Conservation (phyloP, 1,140 invertebrate species). For the Lordiphosa stackelbergi region DNA sequence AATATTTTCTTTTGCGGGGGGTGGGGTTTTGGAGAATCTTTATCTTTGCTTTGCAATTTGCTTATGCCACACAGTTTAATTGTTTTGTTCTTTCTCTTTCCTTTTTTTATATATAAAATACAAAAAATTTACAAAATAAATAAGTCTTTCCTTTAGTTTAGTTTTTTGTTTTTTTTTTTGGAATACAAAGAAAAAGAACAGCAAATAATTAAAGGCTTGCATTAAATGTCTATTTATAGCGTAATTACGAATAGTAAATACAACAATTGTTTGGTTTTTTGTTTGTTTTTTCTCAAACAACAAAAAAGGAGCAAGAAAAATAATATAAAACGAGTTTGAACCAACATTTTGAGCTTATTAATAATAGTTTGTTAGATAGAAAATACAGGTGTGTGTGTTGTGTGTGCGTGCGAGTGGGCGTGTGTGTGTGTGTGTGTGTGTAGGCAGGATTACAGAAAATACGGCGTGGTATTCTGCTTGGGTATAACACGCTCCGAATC, state of each 20-base stretch:
- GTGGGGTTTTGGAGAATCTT: not conserved
- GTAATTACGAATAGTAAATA: slow-evolving; percentile 11
- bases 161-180: not conserved
- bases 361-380: slow-evolving; percentile 4
- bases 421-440: not conserved
- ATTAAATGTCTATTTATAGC: not conserved
- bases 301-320: not conserved
- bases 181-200: slow-evolving; percentile 9
- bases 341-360: slow-evolving; percentile 17
- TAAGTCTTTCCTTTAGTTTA: slow-evolving; percentile 1
- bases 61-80: slow-evolving; percentile 2
- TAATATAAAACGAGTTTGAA: slow-evolving; percentile 2
- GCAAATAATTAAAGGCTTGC: slow-evolving; percentile 7
- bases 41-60: not conserved
- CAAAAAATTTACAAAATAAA: slow-evolving; percentile 15
- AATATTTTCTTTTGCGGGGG: no score
- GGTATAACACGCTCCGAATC: slow-evolving; percentile 95
- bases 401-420: not conserved
- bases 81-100: slow-evolving; percentile 6
- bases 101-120: slow-evolving; percentile 4
- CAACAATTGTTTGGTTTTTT: slow-evolving; percentile 7
- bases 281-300: slow-evolving; percentile 12
- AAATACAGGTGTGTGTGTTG: slow-evolving; percentile 13
- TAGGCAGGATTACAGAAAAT: slow-evolving; percentile 87
- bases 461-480: slow-evolving; percentile 93